Base-by-base conservation (phyloP, 2,797 vertebrate genomes). In the Pagetopsis macropterus region DNA sequence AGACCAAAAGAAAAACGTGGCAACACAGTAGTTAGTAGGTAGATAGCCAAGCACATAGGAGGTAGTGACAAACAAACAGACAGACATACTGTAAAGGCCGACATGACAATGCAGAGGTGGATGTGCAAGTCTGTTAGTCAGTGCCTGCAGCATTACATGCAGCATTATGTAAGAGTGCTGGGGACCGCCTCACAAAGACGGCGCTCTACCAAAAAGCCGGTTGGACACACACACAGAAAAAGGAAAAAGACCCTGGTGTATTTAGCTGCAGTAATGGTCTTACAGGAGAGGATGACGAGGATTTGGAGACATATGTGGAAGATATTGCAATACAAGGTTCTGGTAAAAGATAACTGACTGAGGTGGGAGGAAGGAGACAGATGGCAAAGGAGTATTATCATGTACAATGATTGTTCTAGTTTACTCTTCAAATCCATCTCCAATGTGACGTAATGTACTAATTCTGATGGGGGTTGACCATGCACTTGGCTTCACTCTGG, bases 101-200 rank as follows among this genome's bases (percentile, higher is more conserved):
- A 70, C 51, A 48, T 60, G 60, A 78, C 66, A 66, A 78, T 77
- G 76, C 72, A 81, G 85, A 84, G 74, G 77, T 85, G 66, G 70
- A 79, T 75, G 60, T 87, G 70, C 60, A 62, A 70, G 79, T 78
- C 80, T 72, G 73, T 76, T 60, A 66, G 82, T 78, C 64, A 70
- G 66, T 70, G 80, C 84, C 81, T 70, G 81, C 85, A 86, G 84
- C 69, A 86, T 84, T 79, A 84, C 78, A 86, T 88, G 76, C 79
- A 84, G 57, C 21, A 54, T 92, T 91, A 88, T 63, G 68, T 87
- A 90, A 90, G 77, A 75, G 65, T 65, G 58, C 71, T 49, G 56
- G 66, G 68, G 61, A 72, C 74, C 2, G 75, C 71, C 72, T 78
- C 46, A 1, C 63, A 84, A 62, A 72, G 70, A 37, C 82, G 63